Conservation (phyloP, 2,888 invertebrate genomes). For the Caenorhabditis zanzibari region DNA sequence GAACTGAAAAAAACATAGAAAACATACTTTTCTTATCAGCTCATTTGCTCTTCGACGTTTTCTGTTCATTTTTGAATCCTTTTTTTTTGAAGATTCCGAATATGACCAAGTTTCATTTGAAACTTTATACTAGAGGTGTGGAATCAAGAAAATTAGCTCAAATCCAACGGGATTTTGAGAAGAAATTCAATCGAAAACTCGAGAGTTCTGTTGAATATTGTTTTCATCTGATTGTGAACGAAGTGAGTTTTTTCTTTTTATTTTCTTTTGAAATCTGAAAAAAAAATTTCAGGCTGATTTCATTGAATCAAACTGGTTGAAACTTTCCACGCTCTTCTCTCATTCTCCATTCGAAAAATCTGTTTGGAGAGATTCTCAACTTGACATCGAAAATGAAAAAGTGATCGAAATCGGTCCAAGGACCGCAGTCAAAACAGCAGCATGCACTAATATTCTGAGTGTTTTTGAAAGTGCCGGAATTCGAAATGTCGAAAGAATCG, state of each 20-base stretch:
- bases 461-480: slow-evolving; percentile 93
- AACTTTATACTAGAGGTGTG: slow-evolving; percentile 32
- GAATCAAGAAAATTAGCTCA: slow-evolving; percentile 38
- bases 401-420: slow-evolving; percentile 69
- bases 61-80: slow-evolving; percentile 5
- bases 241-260: slow-evolving; percentile 4
- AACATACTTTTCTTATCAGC: slow-evolving; percentile 34
- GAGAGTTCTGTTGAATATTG: slow-evolving; percentile 56
- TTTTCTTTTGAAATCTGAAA: too few relatives aligned
- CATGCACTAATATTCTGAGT: slow-evolving; percentile 96
- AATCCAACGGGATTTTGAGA: slow-evolving; percentile 42
- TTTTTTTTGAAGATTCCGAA: neutral
- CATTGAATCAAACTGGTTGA: slow-evolving; percentile 15
- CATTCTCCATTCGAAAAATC: slow-evolving; percentile 47
- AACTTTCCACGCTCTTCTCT: slow-evolving; percentile 39
- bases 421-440: slow-evolving; percentile 90
- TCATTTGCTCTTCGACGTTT: neutral
- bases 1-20: slow-evolving; percentile 28
- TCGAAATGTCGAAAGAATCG: slow-evolving; percentile 89
- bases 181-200: slow-evolving; percentile 20
- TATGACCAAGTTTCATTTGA: slow-evolving; percentile 39
- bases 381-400: slow-evolving; percentile 36
- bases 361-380: slow-evolving; percentile 19
- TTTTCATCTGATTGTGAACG: slow-evolving; percentile 52
- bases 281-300: slow-evolving; percentile 39